Evolutionary conservation across 2,797 vertebrate species (phyloP), one percentile per base, ranked within the genome.

Genomic region (Anas flavirostris): DNA sequence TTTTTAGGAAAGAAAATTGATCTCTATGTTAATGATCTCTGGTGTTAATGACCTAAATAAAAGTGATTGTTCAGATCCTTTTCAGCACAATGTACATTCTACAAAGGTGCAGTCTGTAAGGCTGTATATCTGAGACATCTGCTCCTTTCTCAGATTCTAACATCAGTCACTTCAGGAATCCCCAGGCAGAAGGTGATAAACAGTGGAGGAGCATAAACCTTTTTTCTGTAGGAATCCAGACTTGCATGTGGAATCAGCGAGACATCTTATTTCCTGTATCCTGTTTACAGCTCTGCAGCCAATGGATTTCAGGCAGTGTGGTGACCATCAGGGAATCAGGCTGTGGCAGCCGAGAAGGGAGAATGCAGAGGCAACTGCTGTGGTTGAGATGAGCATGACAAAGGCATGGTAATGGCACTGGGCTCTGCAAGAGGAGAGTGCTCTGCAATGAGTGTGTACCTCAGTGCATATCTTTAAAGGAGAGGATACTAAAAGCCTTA

Each of bases 211-310:
- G 15, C 16, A 64, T 35, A 88, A 86, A 22, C 62, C 44, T 90
- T 31, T 62, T 50, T 86, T 74, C 35, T 72, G n/a, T 48, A n/a
- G 60, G 76, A 88, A 44, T 86, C n/a, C 66, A 83, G 82, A 75
- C 58, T 58, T 75, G 41, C 62, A 76, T 67, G 82, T 89, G 91
- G 55, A 91, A 87, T 85, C 75, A 43, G 82, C 80, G 90, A 93
- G 68, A 62, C 0, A 0, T 60, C 84, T 85, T 82, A 86, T 93
- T 95, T 94, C 88, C 78, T 86, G 67, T 39, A 35, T 90, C 66
- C 70, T 72, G 48, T 84, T 91, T 75, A 37, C 1, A 6, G 35
- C 72, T 80, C 75, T 87, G 75, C 33, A 60, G 23, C 50, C 63
- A 41, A 0, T 23, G 33, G 35, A 18, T 82, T 91, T 72, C 44